A percentile compares a stretch with the other conserved stretches of the same genome.
Conservation (phyloP, 2,797 vertebrate species). For the Allochrocebus solatus region DNA sequence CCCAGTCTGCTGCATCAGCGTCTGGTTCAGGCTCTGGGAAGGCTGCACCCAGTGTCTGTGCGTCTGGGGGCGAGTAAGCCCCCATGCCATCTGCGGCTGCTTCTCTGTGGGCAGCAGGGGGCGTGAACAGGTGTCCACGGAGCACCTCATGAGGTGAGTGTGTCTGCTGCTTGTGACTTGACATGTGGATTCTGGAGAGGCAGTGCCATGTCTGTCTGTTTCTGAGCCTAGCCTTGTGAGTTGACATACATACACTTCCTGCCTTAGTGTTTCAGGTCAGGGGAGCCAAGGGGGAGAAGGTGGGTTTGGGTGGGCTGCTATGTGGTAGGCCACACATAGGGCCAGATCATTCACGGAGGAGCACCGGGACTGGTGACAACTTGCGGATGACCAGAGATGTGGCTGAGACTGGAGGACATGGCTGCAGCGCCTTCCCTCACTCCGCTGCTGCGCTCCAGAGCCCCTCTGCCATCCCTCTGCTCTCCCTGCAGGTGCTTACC, state of each 20-base stretch:
- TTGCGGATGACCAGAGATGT: not conserved
- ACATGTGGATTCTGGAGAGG: not conserved
- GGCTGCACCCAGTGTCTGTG: not conserved
- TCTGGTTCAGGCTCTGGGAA: not conserved
- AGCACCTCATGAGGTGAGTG: fast-evolving
- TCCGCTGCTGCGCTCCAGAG: not conserved
- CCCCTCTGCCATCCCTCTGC: not conserved
- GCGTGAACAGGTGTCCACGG: not conserved
- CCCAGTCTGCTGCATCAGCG: fast-evolving
- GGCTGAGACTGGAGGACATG: fast-evolving
- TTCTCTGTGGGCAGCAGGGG: not conserved
- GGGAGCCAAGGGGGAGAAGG: not conserved
- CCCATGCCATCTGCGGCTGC: not conserved
- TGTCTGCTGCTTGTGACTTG: not conserved
- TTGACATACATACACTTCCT: not conserved
- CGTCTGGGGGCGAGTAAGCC: not conserved
- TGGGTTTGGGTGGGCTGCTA: not conserved
- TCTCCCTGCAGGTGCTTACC: conserved; percentile 91
- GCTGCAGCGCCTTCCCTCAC: not conserved
- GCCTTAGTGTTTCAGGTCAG: not conserved
- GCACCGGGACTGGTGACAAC: not conserved
- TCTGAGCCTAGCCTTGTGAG: not conserved
- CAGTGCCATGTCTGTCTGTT: not conserved
- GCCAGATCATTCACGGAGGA: not conserved
- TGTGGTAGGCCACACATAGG: not conserved